Base-by-base conservation (phyloP, 64 coral and sea anemone genomes). In the Hydrozoanthus tunicans region DNA sequence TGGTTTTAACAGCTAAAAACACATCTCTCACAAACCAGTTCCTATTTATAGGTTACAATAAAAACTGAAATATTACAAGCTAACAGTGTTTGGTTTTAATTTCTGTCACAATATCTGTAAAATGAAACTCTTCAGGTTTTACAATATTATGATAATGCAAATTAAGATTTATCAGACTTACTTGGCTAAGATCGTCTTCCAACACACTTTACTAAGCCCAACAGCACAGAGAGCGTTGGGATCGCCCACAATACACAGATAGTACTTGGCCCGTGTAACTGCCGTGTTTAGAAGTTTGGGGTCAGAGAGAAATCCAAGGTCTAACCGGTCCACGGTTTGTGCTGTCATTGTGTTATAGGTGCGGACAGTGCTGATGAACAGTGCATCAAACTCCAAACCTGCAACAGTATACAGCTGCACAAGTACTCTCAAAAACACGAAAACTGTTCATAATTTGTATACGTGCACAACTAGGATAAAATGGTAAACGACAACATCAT, bases 321-420 rank as follows among this genome's bases (percentile, higher is more conserved):
- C 92, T 43, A 93, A 78, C 5, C 86, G 59, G 62, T 91, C 92
- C 64, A 82, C 57, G 10, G 24, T 72, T 14, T 95, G 75, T 11
- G 89, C 70, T 59, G 71, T 81, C 83, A 94, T 82, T 0, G 74
- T 74, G 85, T 73, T 84, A 8, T 81, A 79, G 0, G 96, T 98
- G 53, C 93, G 94, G 6, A 98, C 96, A 60, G 96, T 95, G n/a
- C 94, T 95, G 13, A 98, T 90, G 77, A 98, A 98, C 17, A 98
- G 12, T 26, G 92, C 90, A 63, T 98, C 94, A 81, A 98, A 98
- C 90, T 98, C 96, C 69, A 98, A 63, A 52, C 96, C 96, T 98
- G 32, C 13, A 69, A 90, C 11, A 79, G 11, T n/a, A 57, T 3
- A 64, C 27, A 75, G 1, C 11, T n/a, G 1, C 32, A 43, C 32